Conservation (phyloP, 1,140 invertebrate genomes). For the Asobara japonica region DNA sequence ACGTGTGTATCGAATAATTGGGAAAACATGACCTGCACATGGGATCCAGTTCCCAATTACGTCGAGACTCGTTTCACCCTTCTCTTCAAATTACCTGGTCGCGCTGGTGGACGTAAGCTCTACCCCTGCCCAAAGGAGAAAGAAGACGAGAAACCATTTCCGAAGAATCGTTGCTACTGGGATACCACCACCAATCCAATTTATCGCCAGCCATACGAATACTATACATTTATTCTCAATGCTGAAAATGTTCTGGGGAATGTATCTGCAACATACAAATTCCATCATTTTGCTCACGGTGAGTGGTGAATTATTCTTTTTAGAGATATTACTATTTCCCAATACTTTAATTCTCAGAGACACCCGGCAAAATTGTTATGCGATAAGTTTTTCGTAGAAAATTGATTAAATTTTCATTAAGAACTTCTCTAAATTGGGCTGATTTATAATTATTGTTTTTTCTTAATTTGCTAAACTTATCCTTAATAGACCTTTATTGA, state of each 20-base stretch:
- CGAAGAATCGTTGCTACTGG: conserved; percentile 66
- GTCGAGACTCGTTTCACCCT: conserved; percentile 69
- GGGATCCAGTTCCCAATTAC: conserved; percentile 67
- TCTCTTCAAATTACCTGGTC: conserved; percentile 64
- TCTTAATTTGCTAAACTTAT: too few species aligned
- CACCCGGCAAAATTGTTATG: too few species aligned
- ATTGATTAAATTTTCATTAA: too few species aligned
- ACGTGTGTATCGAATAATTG: conserved; percentile 75
- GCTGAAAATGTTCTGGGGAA: conserved; percentile 70
- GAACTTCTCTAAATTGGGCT: too few species aligned
- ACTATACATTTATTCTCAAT: conserved; percentile 68
- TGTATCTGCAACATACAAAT: conserved; percentile 61
- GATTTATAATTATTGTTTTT: too few species aligned
- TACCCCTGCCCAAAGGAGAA: conserved; percentile 53
- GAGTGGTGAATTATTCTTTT: conserved; percentile 42
- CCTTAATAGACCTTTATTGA: too few species aligned
- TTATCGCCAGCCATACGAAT: conserved; percentile 70
- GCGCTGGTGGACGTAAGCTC: conserved; percentile 51
- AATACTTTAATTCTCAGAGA: too few species aligned
- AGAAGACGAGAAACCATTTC: conserved; percentile 10
- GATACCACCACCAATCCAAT: conserved; percentile 68
- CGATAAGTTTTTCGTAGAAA: too few species aligned
- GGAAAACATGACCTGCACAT: conserved; percentile 74
- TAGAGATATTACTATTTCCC: too few species aligned
- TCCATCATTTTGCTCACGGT: conserved; percentile 73